Base-by-base conservation (phyloP, 2,888 invertebrate species). In the Drosophila mercatorum region DNA sequence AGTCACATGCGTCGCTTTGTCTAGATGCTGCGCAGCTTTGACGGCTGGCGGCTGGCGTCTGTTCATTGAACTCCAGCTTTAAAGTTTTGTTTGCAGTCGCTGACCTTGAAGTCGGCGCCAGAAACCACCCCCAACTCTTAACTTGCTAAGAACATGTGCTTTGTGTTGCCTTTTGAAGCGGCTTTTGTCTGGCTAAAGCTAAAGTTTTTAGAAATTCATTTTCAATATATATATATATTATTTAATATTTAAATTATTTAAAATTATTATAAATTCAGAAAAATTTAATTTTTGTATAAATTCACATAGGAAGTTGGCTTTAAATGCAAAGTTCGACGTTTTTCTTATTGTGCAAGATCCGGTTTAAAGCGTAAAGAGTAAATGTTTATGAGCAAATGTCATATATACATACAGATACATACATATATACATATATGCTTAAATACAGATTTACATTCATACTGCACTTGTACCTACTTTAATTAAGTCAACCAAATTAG, bases 21-120 rank as follows among this genome's bases (percentile, higher is more conserved):
- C 17, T 60, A 58, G 78, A 81, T 68, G 80, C 76, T 78, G 75
- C 72, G 79, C 78, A 67, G 80, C 57, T 46, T 55, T 55, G 28
- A 5, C 56, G 46, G 51, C 12, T 31, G 14, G 59, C 56, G 46
- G 51, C 12, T 31, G 14, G 59, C 65, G 72, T 66, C 77, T 75
- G 80, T 81, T 78, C 90, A 75, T 83, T 83, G 80, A 78, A 75
- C 78, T 78, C 66, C 22, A 22, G 22, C 53, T 60, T 64, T 62
- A 41, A 47, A 61, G 58, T 55, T 71, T 57, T 5, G 52, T 52
- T 70, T 64, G 68, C 68, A 77, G 79, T 77, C 81, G 75, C 61
- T 82, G 85, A 85, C 85, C 85, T 88, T 85, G 81, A 75, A 62
- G 62, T 44, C 61, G 41, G 46, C 58, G 44, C 26, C 58, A 44